Base-by-base conservation (phyloP, 2,113 vertebrate genomes). In the Oenanthe melanoleuca region DNA sequence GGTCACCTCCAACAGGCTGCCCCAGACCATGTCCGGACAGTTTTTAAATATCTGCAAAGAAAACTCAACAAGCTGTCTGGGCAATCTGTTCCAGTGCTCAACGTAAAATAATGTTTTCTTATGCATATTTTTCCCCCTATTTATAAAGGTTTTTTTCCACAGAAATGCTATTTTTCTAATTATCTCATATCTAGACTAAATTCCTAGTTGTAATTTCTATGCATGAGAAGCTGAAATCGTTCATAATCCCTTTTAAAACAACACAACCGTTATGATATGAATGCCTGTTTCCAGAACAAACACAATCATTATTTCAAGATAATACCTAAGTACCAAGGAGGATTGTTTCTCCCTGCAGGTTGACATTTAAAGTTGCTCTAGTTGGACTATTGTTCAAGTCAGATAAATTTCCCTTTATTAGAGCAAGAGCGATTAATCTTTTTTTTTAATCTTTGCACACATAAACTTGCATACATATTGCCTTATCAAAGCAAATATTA, bases 381-480 rank as follows among this genome's bases (percentile, higher is more conserved):
- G 24, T 42, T 91, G 33, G 34, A 91, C 31, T 72, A 38, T 20
- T 4, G 20, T 64, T 26, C 22, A 80, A 86, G 23, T 25, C 22
- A 31, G 29, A 57, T 66, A 77, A 89, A 70, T 70, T 86, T 11
- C 2, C 24, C 14, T 84, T 69, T 74, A 84, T 53, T 24, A 73
- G 1, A 63, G 26, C 2, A 70, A 37, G 34, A 37, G 34, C 34
- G 34, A 37, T 37, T 37, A 37, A 37, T 42, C 42, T 65, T 70
- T 69, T n/a, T 13, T 56, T 71, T 64, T 33, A 8, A 70, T 61
- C 50, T 73, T 57, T 4, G 4, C 25, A 53, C 55, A 77, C 28
- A 70, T 47, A 92, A 93, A 88, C 52, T 71, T 85, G 57, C 80
- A 87, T 63, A 64, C 11, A 84, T 77, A 74, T 75, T 87, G 37